Evolutionary conservation across 1,140 invertebrate species (phyloP).

Genomic region (Anoplolepis gracilipes): DNA sequence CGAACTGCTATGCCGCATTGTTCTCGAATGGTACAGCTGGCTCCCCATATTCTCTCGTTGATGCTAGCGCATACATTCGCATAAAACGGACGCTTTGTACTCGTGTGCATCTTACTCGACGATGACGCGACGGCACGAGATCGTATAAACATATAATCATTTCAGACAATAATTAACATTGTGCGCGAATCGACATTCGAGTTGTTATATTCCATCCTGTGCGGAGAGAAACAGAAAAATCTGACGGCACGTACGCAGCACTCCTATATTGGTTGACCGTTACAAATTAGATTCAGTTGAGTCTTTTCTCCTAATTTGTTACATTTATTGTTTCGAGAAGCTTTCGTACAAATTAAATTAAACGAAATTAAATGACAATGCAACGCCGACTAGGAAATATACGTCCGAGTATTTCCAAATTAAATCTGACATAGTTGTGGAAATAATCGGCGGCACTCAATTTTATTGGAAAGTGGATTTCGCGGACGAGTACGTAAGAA

Average conservation of each 20-base stretch:
- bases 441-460: constrained; percentile 65
- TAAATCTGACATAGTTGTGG: constrained; percentile 53
- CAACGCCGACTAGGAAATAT: not conserved
- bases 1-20: constrained; percentile 70
- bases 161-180: constrained; percentile 18
- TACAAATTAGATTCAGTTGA: constrained; percentile 30
- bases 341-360: constrained; percentile 37
- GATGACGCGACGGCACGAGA: constrained; percentile 47
- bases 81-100: constrained; percentile 59
- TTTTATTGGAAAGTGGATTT: constrained; percentile 67
- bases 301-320: not conserved
- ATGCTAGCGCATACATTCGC: constrained; percentile 60
- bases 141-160: constrained; percentile 27
- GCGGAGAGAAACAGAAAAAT: not conserved
- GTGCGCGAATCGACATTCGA: not conserved
- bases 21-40: constrained; percentile 69
- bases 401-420: not conserved
- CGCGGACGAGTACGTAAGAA: constrained; percentile 60
- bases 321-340: constrained; percentile 42
- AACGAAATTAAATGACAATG: constrained; percentile 52
- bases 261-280: not conserved
- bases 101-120: constrained; percentile 11
- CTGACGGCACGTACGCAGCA: not conserved
- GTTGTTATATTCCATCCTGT: not conserved
- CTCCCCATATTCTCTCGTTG: constrained; percentile 61